These are phyloP conservation scores for Branchipolynoe longqiensis DNA, from an alignment of 2,888 invertebrate species.

Conservation along the genomic window DNA sequence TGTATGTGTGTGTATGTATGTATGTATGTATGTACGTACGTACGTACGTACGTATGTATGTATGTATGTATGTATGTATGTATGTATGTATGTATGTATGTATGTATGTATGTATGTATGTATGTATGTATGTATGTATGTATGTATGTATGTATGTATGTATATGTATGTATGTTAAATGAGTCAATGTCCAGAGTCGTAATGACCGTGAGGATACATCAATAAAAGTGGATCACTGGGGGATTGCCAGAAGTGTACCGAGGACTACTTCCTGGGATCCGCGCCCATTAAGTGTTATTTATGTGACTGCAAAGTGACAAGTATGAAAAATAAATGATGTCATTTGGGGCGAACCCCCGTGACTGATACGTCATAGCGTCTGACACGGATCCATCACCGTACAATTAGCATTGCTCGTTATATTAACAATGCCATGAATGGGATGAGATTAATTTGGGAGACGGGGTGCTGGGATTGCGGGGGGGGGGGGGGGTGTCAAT, in stretches of 20 bases:
- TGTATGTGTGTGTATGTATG: too few relatives aligned
- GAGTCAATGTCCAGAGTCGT: slow-evolving; percentile 1
- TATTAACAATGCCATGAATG: slow-evolving; percentile 54
- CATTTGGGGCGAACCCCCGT: slow-evolving; percentile 75
- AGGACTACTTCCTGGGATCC: slow-evolving; percentile 58
- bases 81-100: too few relatives aligned
- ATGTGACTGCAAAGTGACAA: slow-evolving; percentile 75
- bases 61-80: too few relatives aligned
- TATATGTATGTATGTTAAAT: too few relatives aligned
- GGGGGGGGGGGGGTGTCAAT: background rate
- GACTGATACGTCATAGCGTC: slow-evolving; percentile 78
- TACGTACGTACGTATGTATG: too few relatives aligned
- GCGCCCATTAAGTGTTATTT: slow-evolving; percentile 77
- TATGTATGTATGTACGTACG: too few relatives aligned
- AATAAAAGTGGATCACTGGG: slow-evolving; percentile 47
- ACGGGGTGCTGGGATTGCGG: background rate
- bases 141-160: too few relatives aligned
- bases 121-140: too few relatives aligned
- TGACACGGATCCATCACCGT: slow-evolving; percentile 78
- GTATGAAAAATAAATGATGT: slow-evolving; percentile 80
- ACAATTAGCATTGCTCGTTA: slow-evolving; percentile 69
- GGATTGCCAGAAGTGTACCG: slow-evolving; percentile 43
- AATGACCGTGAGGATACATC: slow-evolving; percentile 33
- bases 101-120: too few relatives aligned
- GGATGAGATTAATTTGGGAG: slow-evolving; percentile 46